A percentile compares a stretch with the other conserved stretches of the same genome.
Evolutionary conservation across 2,113 vertebrate genomes (phyloP).

Genomic region (Cephalopterus ornatus): DNA sequence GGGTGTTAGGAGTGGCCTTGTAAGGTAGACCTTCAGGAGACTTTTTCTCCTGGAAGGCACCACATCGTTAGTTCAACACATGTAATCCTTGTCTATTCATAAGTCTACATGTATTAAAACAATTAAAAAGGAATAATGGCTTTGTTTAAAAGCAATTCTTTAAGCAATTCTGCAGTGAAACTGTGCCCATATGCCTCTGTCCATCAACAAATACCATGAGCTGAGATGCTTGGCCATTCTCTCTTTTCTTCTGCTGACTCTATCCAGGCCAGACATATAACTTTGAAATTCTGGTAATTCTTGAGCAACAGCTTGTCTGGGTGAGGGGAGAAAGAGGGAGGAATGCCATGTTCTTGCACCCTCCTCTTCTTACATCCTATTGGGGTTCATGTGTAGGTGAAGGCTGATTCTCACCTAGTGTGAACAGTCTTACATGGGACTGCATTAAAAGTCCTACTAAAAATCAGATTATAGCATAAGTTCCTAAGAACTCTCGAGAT

Average conservation of each 20-base stretch:
- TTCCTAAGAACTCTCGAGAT: fast-evolving
- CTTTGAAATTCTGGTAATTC: background rate
- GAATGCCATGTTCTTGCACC: background rate
- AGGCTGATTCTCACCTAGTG: background rate
- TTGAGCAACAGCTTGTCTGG: background rate
- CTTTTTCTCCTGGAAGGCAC: background rate
- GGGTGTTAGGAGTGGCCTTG: background rate
- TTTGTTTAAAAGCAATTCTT: background rate
- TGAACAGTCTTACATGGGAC: background rate
- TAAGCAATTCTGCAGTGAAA: background rate
- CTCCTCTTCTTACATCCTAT: background rate
- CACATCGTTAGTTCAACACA: background rate
- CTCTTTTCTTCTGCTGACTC: background rate
- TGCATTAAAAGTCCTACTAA: background rate
- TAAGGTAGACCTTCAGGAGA: background rate
- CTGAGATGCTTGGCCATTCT: background rate
- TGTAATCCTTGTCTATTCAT: background rate
- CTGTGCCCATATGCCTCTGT: background rate
- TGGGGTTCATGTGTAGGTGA: background rate
- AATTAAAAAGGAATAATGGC: background rate
- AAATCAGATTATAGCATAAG: background rate
- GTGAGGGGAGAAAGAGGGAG: background rate
- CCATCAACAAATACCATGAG: background rate
- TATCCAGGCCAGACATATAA: background rate
- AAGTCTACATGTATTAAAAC: background rate